Base-by-base conservation (phyloP, 2,888 invertebrate species). In the Lepidochrysops patricia region DNA sequence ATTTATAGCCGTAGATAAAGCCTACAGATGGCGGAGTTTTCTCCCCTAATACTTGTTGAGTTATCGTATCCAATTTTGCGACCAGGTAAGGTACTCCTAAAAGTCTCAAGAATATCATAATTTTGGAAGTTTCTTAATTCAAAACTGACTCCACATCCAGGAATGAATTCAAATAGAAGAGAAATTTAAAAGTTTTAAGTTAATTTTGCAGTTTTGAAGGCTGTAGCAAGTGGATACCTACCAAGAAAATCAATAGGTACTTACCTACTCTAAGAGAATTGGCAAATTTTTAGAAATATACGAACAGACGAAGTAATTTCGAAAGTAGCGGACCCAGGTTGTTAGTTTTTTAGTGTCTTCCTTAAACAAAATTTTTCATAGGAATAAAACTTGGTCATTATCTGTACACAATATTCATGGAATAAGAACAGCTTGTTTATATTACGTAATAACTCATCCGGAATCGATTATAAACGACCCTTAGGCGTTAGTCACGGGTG, bases 21-120 rank as follows among this genome's bases (percentile, higher is more conserved):
- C 82, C 81, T 88, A 81, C 88, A 87, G 88, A 89, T 87, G 88
- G 86, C 80, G 75, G 79, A 86, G 79, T 86, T 89, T 85, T 86
- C 85, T 81, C 83, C 87, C 86, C 80, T 86, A 84, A 86, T 87
- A 88, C 86, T 87, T 82, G 86, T 85, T 88, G 87, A 89, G 81
- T 87, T 87, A 89, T 85, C 80, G 81, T 78, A 82, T 82, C 83
- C 87, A 89, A 89, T 89, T 87, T 87, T 80, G 82, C 83, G 79
- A 72, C 76, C 76, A 79, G 62, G 62, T 61, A 58, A 57, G 61
- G 63, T 64, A 61, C 61, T 70, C 69, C 57, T 70, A 64, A 62
- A 64, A 70, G 72, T 70, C 74, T 64, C 66, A 66, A 69, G 72
- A 70, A 72, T 73, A 69, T 72, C 72, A 69, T 62, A 57, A 43